Evolutionary conservation across 2,888 invertebrate genomes (phyloP), one percentile per base, ranked within the genome.

Genomic region (Baccha elongata): DNA sequence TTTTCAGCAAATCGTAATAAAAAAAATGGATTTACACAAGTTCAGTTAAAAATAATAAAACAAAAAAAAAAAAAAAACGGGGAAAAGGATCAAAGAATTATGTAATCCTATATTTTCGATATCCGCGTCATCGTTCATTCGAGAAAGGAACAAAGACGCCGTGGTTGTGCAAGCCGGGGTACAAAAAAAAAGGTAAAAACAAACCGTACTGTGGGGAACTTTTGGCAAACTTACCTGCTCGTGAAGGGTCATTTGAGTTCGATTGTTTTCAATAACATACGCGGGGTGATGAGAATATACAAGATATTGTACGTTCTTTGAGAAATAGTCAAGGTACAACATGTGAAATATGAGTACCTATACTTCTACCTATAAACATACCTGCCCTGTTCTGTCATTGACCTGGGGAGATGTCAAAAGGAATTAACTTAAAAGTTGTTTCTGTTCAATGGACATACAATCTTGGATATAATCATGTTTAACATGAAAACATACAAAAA

Each of bases 51-150:
- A 37, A 26, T 29, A 37, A 26, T 29, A 48, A 58, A 15, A 46
- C 0, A 37, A 48, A 52, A 55, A 50, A 32, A 32, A 32, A 46
- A 23, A 35, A 21, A 44, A 58, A 15, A 0, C 3, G 29, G 21
- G 44, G 55, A 69, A 81, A 60, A 53, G 62, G 58, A 71, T 40
- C 71, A 69, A 50, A 53, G 58, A 75, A 71, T 76, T 76, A 67
- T 81, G 81, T 81, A 81, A 81, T 76, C 71, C 81, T 72, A 81
- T 81, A 81, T 76, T 76, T 81, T 81, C 53, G 53, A 81, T 81
- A 81, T 81, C 71, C 81, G 76, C 81, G 81, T 81, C 71, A 76
- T 67, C 65, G 81, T 81, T 81, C 76, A 81, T 81, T 67, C 35
- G 71, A 81, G 76, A 62, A 67, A 67, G 75, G 81, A 76, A 81